phyloP scores from a whole-genome alignment of 2,113 vertebrate genomes.

The Brienomyrus longianalis region DNA sequence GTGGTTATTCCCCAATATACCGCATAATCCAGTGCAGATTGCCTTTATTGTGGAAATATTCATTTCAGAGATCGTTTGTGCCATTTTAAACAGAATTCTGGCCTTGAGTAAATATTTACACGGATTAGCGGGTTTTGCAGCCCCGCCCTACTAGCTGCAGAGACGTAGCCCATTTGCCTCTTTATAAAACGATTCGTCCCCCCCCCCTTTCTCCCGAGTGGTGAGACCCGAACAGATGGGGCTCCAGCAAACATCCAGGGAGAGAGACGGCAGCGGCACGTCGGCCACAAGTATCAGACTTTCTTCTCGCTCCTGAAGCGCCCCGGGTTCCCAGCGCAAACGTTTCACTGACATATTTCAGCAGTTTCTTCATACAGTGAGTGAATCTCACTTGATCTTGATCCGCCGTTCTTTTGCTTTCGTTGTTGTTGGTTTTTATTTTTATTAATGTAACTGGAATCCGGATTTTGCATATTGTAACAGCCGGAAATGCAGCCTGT shows the following conservation, averaged over 20 bases:
- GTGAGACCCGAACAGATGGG: background rate
- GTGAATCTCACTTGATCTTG: background rate
- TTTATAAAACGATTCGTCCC: background rate
- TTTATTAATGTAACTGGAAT: background rate
- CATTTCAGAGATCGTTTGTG: background rate
- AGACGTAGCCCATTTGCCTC: background rate
- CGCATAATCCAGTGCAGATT: background rate
- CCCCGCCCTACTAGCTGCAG: background rate
- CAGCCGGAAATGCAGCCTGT: background rate
- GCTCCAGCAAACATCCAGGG: background rate
- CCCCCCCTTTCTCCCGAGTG: background rate
- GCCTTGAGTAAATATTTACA: background rate
- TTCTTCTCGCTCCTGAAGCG: background rate
- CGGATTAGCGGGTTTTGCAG: background rate
- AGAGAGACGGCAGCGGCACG: background rate
- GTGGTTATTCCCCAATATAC: background rate
- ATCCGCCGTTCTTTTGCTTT: background rate
- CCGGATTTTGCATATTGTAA: background rate
- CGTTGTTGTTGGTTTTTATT: background rate
- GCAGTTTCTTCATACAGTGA: background rate
- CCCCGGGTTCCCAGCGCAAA: background rate
- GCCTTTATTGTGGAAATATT: background rate
- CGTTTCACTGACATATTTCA: background rate
- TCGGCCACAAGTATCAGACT: background rate
- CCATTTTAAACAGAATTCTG: background rate